phyloP scores from a whole-genome alignment of 2,113 vertebrate genomes.

The Triplophysa tibetana region DNA sequence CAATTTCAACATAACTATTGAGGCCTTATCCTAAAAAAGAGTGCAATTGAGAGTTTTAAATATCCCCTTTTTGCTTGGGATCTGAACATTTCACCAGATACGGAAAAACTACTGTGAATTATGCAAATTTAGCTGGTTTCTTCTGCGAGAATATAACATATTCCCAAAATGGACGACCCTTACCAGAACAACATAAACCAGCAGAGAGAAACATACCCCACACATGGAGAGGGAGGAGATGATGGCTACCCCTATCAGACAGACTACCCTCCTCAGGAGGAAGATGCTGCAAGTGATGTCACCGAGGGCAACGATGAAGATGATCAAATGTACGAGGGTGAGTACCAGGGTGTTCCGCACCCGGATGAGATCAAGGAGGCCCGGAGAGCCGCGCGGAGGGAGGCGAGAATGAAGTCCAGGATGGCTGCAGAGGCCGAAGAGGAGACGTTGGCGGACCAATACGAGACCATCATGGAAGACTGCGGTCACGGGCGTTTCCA shows the following conservation, averaged over 20 bases:
- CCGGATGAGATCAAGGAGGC: slow-evolving; percentile 89
- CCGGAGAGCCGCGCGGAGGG: slow-evolving; percentile 79
- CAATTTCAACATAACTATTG: slow-evolving; percentile 35
- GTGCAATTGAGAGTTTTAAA: background rate
- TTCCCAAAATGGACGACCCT: slow-evolving; percentile 79
- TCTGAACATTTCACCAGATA: slow-evolving; percentile 42
- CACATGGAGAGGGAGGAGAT: slow-evolving; percentile 73
- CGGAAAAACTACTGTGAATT: slow-evolving; percentile 58
- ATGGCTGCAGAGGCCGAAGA: slow-evolving; percentile 75
- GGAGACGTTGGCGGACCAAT: slow-evolving; percentile 92
- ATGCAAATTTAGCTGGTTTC: slow-evolving; percentile 64
- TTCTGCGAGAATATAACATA: slow-evolving; percentile 42
- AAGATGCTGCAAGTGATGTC: slow-evolving; percentile 90
- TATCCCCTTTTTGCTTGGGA: background rate
- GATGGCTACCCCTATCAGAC: slow-evolving; percentile 79
- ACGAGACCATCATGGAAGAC: slow-evolving; percentile 94
- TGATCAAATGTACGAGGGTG: slow-evolving; percentile 95
- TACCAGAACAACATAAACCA: slow-evolving; percentile 78
- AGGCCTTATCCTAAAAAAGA: slow-evolving; percentile 55
- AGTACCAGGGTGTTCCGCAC: slow-evolving; percentile 96
- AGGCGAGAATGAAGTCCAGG: slow-evolving; percentile 87
- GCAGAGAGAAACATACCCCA: slow-evolving; percentile 63
- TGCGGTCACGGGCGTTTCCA: slow-evolving; percentile 97
- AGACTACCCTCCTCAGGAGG: slow-evolving; percentile 75
- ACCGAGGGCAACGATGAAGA: slow-evolving; percentile 96